Base-by-base conservation (phyloP, 2,113 vertebrate genomes). In the Zosterops borbonicus region DNA sequence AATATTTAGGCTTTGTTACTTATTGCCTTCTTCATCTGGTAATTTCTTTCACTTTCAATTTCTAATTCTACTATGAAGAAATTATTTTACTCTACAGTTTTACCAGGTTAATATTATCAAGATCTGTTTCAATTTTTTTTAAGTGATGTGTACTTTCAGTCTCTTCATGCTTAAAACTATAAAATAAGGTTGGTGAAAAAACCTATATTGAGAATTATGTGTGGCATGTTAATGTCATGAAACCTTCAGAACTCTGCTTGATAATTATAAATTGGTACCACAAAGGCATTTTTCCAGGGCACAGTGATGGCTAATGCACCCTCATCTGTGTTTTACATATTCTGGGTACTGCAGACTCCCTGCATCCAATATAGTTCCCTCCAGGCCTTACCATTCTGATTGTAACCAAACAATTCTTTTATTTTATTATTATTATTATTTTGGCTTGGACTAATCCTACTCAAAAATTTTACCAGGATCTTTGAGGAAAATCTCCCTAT, bases 231-330 rank as follows among this genome's bases (percentile, higher is more conserved):
- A 82, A 67, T 33, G 39, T 35, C 6, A 5, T n/a, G 65, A 90
- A 89, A 78, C 21, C 22, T 89, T 89, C 83, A 90, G 69, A 74
- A 77, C 21, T 79, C 69, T 60, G 12, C 13, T 89, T 92, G 44
- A 37, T 71, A 75, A 74, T 41, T 85, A 78, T 20, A 16, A 84
- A 68, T 20, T 44, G 28, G 39, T 79, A n/a, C 12, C 49, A 31
- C 17, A 64, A 47, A 84, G 75, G 27, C 29, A 68, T 25, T 60
- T 86, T 86, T 18, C 7, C 56, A 64, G 25, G 27, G 33, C 9
- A 23, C 0, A 0, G 27, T 8, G 6, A 19, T 78, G 18, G 31
- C 12, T 77, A 81, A 77, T 14, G 28, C 10, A 65, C 27, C 60
- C 29, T 68, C 10, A 16, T 22, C 37, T 42, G 6, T 75, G 33